Evolutionary conservation across 1,140 invertebrate genomes (phyloP).

Genomic region (Aporrectodea caliginosa): DNA sequence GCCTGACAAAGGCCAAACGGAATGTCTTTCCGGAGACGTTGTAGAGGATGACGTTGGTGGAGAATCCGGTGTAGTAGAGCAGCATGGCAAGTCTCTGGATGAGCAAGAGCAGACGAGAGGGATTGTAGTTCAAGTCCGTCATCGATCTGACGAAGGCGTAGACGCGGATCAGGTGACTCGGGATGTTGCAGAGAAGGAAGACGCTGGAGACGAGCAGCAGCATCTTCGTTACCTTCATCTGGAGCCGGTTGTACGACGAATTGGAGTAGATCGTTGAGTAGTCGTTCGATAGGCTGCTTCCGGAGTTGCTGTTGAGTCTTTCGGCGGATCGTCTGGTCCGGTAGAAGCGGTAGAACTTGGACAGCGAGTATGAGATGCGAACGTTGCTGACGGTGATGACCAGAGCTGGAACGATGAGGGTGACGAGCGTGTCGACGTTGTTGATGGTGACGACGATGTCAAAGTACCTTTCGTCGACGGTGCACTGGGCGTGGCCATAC

Average conservation of each 20-base stretch:
- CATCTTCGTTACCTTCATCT: conserved; percentile 75
- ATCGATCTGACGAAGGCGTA: conserved; percentile 40
- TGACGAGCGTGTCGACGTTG: conserved; percentile 10
- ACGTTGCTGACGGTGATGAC: conserved; percentile 17
- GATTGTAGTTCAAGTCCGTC: conserved; percentile 30
- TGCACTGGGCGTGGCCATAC: conserved; percentile 34
- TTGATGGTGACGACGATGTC: background rate
- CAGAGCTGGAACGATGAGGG: background rate
- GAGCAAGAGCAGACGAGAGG: conserved; percentile 26
- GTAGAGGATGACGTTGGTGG: conserved; percentile 83
- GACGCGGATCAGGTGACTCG: conserved; percentile 55
- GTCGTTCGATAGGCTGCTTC: conserved; percentile 25
- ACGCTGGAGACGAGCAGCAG: conserved; percentile 74
- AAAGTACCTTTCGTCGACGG: background rate
- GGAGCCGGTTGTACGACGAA: conserved; percentile 46
- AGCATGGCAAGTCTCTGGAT: conserved; percentile 44
- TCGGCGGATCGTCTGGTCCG: background rate
- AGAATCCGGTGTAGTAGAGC: conserved; percentile 74
- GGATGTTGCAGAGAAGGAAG: conserved; percentile 74
- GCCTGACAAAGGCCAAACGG: conserved; percentile 31
- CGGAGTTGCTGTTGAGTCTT: background rate
- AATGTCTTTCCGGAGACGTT: conserved; percentile 40
- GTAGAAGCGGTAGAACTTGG: conserved; percentile 1
- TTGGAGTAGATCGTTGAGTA: conserved; percentile 11
- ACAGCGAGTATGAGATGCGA: conserved; percentile 10